Evolutionary conservation across 2,888 invertebrate genomes (phyloP).

Genomic region (Sepiola atlantica): DNA sequence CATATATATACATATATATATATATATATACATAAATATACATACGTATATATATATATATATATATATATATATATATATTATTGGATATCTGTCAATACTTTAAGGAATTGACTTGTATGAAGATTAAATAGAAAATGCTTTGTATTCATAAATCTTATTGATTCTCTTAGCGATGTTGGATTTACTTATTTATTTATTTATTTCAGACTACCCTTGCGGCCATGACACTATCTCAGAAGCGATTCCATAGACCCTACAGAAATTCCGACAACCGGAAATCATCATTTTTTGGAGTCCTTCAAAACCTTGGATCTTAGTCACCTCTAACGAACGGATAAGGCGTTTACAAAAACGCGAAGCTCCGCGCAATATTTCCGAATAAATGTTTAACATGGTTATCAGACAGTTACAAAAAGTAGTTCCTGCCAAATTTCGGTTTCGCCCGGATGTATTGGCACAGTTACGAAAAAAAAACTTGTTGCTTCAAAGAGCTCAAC

Average conservation of each 20-base stretch:
- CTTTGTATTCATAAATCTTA: not conserved
- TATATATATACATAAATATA: no score
- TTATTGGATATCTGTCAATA: not conserved
- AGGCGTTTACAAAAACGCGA: not conserved
- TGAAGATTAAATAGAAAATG: not conserved
- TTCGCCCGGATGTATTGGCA: not conserved
- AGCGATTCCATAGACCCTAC: not conserved
- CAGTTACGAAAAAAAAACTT: not conserved
- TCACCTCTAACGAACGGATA: not conserved
- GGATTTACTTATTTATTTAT: not conserved
- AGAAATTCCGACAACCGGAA: not conserved
- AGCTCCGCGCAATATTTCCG: not conserved
- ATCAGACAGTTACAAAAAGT: not conserved
- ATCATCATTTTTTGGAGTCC: not conserved
- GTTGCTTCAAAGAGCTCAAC: not conserved
- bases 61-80: not conserved
- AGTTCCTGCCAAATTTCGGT: not conserved
- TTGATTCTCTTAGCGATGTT: not conserved
- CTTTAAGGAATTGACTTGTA: not conserved
- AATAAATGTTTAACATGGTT: not conserved
- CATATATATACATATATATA: no score
- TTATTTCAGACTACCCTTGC: no score
- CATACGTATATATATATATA: not conserved
- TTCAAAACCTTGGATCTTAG: not conserved
- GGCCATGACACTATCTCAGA: not conserved